Evolutionary conservation across 1,140 invertebrate species (phyloP), one percentile per base, ranked within the genome.

Genomic region (Eupristina koningsbergeri): DNA sequence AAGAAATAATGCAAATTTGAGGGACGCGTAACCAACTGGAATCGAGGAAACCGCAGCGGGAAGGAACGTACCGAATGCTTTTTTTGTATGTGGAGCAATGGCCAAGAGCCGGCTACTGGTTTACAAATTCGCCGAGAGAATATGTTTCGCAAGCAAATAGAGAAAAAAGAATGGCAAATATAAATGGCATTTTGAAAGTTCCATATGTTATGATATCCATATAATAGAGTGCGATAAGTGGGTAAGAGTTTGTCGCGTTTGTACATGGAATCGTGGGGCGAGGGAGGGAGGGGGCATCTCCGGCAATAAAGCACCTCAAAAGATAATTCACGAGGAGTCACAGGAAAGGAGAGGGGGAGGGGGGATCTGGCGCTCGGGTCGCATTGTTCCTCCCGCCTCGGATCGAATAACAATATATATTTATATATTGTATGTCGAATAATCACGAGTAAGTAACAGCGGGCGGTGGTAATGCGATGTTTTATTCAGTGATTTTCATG

Each of bases 391-490:
- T 41, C 36, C 19, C 7, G 39, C 34, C 36, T 71, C 9, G 0
- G 36, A 71, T 71, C 19, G 5, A 41, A 71, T 3, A 13, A 34
- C 31, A 67, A 67, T 67, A 67, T 73, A 47, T n/a, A 47, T 73
- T 45, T 45, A 75, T 34, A 75, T 41, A n/a, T n/a, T n/a, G n/a
- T n/a, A n/a, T 50, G 45, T 75, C 73, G 29, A 75, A 50, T 75
- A 50, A 75, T 75, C 47, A 75, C 41, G 47, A 75, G 11, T 29
- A 31, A 29, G n/a, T n/a, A n/a, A n/a, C n/a, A 31, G 3, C 73
- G n/a, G 73, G 45, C 15, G 41, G n/a, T 22, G 73, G n/a, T 53
- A 17, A n/a, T 61, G 34, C 69, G 80, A 81, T 81, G 69, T 74
- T 81, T 81, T 74, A 74, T 81, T 74, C 69, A 63, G 22, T 63